phyloP scores from a whole-genome alignment of 2,797 vertebrate species.

The Hozukius guyotensis region DNA sequence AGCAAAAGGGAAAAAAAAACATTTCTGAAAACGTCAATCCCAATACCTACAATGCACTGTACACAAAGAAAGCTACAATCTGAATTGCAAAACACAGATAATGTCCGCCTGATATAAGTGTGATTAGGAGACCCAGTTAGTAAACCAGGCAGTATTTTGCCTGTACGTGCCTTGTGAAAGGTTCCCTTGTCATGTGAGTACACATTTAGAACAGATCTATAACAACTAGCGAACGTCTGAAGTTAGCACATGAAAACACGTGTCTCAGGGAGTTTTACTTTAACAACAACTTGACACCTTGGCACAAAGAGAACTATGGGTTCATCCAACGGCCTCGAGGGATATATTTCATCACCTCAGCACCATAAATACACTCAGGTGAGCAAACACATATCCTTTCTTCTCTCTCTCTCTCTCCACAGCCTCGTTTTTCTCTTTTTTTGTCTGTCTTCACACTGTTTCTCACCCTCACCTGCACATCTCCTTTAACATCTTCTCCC shows the following conservation, averaged over 20 bases:
- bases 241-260: neutral
- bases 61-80: neutral
- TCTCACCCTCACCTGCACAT: neutral
- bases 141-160: neutral
- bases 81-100: neutral
- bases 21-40: neutral
- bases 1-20: neutral
- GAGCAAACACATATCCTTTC: conserved; percentile 40
- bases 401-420: neutral
- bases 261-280: neutral
- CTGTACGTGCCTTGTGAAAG: neutral
- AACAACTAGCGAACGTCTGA: neutral
- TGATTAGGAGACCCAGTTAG: neutral
- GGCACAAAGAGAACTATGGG: conserved; percentile 22
- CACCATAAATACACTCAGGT: conserved; percentile 34
- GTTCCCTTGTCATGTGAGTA: neutral
- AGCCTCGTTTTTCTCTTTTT: neutral
- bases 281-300: conserved; percentile 20
- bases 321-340: conserved; percentile 22
- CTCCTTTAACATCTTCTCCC: neutral
- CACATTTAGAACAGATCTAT: neutral
- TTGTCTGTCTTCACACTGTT: neutral
- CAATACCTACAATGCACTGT: neutral
- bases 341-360: conserved; percentile 46
- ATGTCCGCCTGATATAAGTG: neutral